A percentile compares a stretch with the other conserved stretches of the same genome.
phyloP scores from a whole-genome alignment of 2,888 invertebrate species.

The Drosophila lacicola region DNA sequence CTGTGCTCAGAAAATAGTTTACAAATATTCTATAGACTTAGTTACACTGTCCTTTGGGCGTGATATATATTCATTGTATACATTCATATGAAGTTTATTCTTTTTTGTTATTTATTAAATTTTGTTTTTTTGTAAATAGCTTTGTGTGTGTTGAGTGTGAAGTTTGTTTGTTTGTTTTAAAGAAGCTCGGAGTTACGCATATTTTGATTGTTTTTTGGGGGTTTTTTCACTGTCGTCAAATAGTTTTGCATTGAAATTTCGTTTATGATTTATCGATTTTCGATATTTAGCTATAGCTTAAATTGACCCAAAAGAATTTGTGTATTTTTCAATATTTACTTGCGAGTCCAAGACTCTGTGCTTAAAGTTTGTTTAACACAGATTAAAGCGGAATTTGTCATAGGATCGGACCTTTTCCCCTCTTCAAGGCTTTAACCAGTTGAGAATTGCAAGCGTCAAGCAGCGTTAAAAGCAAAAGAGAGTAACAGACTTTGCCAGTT shows the following conservation, averaged over 20 bases:
- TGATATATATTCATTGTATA: constrained; percentile 54
- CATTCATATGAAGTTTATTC: constrained; percentile 21
- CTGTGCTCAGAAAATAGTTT: constrained; percentile 80
- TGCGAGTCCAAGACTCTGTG: not conserved
- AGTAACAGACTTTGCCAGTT: too few species aligned
- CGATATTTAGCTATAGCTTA: constrained; percentile 32
- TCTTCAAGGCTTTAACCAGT: too few species aligned
- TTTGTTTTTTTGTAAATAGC: constrained; percentile 45
- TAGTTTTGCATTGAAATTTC: constrained; percentile 12
- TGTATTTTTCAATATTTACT: constrained; percentile 4
- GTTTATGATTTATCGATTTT: constrained; percentile 9
- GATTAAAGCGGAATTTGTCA: not conserved
- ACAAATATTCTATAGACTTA: constrained; percentile 74
- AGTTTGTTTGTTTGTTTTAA: constrained; percentile 30
- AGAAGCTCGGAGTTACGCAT: constrained; percentile 76
- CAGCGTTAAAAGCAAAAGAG: too few species aligned
- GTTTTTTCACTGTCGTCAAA: constrained; percentile 28
- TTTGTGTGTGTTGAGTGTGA: constrained; percentile 29
- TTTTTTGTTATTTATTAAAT: constrained; percentile 25
- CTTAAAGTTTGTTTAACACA: not conserved
- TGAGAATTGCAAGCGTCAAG: too few species aligned
- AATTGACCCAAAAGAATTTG: constrained; percentile 64
- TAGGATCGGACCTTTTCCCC: not conserved
- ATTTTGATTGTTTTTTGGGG: constrained; percentile 73
- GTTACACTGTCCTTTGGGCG: constrained; percentile 79